Base-by-base conservation (phyloP, 2,888 invertebrate genomes). In the Diogma glabrata region DNA sequence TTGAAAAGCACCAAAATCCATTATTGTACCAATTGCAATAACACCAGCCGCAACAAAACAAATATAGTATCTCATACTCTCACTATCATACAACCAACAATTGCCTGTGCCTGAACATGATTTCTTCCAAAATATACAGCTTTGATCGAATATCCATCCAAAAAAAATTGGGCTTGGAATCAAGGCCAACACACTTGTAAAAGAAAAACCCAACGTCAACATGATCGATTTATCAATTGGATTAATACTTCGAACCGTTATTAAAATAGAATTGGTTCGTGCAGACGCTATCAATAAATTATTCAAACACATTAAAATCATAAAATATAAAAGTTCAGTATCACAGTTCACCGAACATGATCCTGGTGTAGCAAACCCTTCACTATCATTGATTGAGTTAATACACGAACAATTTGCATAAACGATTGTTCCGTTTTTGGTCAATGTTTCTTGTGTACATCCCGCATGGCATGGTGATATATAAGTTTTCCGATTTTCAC, bases 381-480 rank as follows among this genome's bases (percentile, higher is more conserved):
- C 30, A 36, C 36, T 4, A 3, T 2, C 9, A n/a, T n/a, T n/a
- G n/a, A n/a, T n/a, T 12, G 10, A 36, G 2, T 22, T 43, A 43
- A 75, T 66, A 60, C 76, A 77, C 22, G 70, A 70, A 60, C 77
- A 77, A 49, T 75, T 69, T 8, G 69, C 65, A 49, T 68, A 73
- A 58, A 47, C 64, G 63, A 23, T 67, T 67, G 57, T 72, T 68
- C 24, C 60, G 54, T 40, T 59, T 57, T 17, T 22, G 12, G 12
- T 16, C 17, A 20, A n/a, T 7, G 40, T 58, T 54, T 65, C 61
- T 12, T 60, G 60, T 40, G 62, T 69, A 61, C 83, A 84, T 4
- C 84, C 84, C 20, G 84, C 84, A 61, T 82, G 81, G 63, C 84
- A 84, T 7, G 83, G 79, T 1, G 82, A 82, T 59, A 82, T 82